Evolutionary conservation across 2,888 invertebrate genomes (phyloP), one percentile per base, ranked within the genome.

Genomic region (Cheilosia variabilis): DNA sequence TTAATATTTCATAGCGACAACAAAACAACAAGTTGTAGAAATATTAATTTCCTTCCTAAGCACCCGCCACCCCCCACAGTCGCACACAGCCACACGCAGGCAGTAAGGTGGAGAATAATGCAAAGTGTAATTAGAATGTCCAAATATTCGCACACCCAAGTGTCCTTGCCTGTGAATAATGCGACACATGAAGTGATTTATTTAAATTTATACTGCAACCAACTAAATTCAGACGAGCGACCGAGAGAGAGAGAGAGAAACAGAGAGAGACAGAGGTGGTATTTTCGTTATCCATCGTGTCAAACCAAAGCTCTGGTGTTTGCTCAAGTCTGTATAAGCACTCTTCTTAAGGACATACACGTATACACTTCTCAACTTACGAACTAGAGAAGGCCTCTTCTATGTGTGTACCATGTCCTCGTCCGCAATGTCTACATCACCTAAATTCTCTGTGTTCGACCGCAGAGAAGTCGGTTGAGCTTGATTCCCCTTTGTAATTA

Each of bases 81-180:
- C 13, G 22, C 50, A 71, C 45, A 50, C 6, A 27, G 4, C 24
- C 52, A 31, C 58, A 45, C 31, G 10, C 19, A 15, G 43, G 4
- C 34, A 47, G 27, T 34, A 7, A 17, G n/a, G n/a, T 17, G 41
- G 27, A 41, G 52, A 19, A 24, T 24, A 77, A 50, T 63, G 66
- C 73, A 81, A 81, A 82, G 65, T 86, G 84, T 87, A 88, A 88
- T 88, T 88, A 87, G 77, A 88, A 88, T 88, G 84, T 86, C 84
- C 87, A 86, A 88, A 87, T 79, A 87, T 84, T 79, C 81, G 79
- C 87, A 87, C 86, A 72, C 62, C 47, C 15, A 45, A 68, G 68
- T 68, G 73, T 62, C 68, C 62, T 66, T 75, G 73, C 63, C 37
- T 53, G 80, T 80, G 84, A 71, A 79, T 84, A 79, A 75, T 79